Conservation (phyloP, 2,888 invertebrate genomes). For the Melinopterus prodromus region DNA sequence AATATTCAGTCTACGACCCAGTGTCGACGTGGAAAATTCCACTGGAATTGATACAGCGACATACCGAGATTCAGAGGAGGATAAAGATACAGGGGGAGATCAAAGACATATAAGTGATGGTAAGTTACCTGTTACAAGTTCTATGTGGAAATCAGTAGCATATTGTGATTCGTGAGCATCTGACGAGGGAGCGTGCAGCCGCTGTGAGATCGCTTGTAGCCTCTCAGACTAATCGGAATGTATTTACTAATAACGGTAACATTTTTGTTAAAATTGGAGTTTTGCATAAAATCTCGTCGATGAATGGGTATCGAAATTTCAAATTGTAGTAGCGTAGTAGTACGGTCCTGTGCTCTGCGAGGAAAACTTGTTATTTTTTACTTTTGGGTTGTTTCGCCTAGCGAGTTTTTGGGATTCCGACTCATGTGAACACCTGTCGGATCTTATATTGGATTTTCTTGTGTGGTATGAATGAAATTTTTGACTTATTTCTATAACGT, state of each 20-base stretch:
- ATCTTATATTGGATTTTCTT: not conserved
- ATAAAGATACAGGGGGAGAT: too few species aligned
- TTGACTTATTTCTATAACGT: not conserved
- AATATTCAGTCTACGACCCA: too few species aligned
- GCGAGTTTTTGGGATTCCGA: constrained; percentile 4
- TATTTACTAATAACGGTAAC: not conserved
- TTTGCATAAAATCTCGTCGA: not conserved
- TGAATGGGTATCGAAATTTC: not conserved
- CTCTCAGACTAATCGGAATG: not conserved
- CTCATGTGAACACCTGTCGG: not conserved
- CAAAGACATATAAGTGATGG: too few species aligned
- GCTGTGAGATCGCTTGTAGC: not conserved
- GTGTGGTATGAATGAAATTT: not conserved
- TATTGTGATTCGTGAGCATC: not conserved
- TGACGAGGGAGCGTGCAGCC: too few species aligned
- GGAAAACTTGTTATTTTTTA: not conserved
- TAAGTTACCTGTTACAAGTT: too few species aligned
- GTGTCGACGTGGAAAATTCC: too few species aligned
- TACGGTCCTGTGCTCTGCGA: not conserved
- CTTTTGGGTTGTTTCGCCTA: not conserved
- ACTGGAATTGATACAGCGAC: too few species aligned
- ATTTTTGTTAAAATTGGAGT: constrained; percentile 4
- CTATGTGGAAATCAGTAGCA: too few species aligned
- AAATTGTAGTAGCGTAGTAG: not conserved
- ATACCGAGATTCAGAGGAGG: too few species aligned